Conservation (phyloP, 2,113 vertebrate genomes). For the Semicossyphus pulcher region DNA sequence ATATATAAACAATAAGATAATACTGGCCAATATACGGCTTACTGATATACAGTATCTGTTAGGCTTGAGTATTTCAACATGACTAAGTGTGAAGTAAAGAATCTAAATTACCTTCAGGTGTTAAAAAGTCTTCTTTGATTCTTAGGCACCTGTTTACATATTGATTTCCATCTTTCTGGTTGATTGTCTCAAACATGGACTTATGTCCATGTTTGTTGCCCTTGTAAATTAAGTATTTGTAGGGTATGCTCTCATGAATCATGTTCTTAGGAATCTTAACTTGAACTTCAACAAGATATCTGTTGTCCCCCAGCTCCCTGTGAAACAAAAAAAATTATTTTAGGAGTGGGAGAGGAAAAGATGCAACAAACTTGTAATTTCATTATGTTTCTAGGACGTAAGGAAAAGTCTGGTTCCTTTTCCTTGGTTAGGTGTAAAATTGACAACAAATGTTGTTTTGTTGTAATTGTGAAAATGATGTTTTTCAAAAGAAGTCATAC, state of each 20-base stretch:
- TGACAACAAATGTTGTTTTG: not conserved
- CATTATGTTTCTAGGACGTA: not conserved
- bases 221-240: conserved; percentile 79
- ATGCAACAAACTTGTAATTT: rapidly evolving
- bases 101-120: conserved; percentile 9
- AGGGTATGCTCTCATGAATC: conserved; percentile 55
- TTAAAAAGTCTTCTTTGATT: not conserved
- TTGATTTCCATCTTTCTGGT: not conserved
- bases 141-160: conserved; percentile 24
- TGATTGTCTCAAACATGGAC: not conserved
- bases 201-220: rapidly evolving
- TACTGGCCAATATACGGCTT: not conserved
- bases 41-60: not conserved
- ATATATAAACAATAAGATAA: not conserved
- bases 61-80: not conserved
- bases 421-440: not conserved
- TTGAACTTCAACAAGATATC: conserved; percentile 75
- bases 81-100: not conserved
- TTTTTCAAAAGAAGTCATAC: conserved; percentile 25
- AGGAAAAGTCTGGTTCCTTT: not conserved
- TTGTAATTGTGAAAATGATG: not conserved
- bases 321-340: conserved; percentile 15
- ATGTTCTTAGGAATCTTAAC: conserved; percentile 32
- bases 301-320: conserved; percentile 52
- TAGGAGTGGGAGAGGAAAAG: not conserved